Conservation (phyloP, 2,888 invertebrate genomes). For the Drosophila sordidula region DNA sequence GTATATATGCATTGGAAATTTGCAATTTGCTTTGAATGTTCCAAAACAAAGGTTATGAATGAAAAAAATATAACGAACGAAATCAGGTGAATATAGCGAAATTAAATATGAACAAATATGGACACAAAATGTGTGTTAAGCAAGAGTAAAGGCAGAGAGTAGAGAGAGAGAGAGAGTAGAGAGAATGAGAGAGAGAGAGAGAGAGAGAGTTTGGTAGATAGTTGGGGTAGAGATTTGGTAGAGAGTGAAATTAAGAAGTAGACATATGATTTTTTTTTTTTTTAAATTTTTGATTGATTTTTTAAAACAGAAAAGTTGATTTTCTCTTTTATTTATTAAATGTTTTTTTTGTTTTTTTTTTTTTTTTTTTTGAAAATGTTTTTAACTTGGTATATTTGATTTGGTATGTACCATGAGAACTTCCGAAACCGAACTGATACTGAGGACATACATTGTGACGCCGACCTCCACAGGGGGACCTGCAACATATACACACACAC, state of each 20-base stretch:
- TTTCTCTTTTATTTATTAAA: constrained; percentile 39
- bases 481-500: constrained; percentile 88
- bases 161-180: constrained; percentile 24
- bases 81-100: constrained; percentile 30
- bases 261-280: constrained; percentile 56
- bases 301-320: constrained; percentile 38
- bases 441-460: constrained; percentile 99
- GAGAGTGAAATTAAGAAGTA: constrained; percentile 53
- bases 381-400: constrained; percentile 40
- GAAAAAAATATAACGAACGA: constrained; percentile 26
- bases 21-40: constrained; percentile 43
- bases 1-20: constrained; percentile 54
- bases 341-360: background rate
- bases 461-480: constrained; percentile 99
- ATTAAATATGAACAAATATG: constrained; percentile 42
- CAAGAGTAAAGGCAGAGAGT: constrained; percentile 22
- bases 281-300: constrained; percentile 35
- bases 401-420: constrained; percentile 95
- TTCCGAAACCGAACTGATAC: constrained; percentile 99
- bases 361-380: constrained; percentile 37
- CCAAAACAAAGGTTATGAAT: constrained; percentile 16
- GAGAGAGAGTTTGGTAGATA: constrained; percentile 37
- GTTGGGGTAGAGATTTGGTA: constrained; percentile 35
- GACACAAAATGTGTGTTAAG: constrained; percentile 53
- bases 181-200: constrained; percentile 29